phyloP scores from a whole-genome alignment of 2,888 invertebrate genomes.

The Ecliptopera silaceata region DNA sequence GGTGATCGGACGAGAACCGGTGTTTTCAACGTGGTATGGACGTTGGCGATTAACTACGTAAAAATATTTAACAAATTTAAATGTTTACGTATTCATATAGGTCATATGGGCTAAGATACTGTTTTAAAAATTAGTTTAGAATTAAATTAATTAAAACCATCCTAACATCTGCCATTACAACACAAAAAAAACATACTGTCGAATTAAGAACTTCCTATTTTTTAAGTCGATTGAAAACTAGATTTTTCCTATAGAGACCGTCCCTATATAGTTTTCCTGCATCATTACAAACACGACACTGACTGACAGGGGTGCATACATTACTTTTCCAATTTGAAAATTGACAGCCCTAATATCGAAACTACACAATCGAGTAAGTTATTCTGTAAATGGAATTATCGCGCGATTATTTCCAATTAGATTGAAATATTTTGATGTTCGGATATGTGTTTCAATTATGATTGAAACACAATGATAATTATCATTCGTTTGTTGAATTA shows the following conservation, averaged over 20 bases:
- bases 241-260: background rate
- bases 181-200: too few relatives aligned
- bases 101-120: too few relatives aligned
- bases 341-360: slow-evolving; percentile 75
- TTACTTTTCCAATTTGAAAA: slow-evolving; percentile 77
- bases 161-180: too few relatives aligned
- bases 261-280: background rate
- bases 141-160: too few relatives aligned
- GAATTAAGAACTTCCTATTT: too few relatives aligned
- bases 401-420: slow-evolving; percentile 76
- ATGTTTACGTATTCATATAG: too few relatives aligned
- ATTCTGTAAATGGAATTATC: slow-evolving; percentile 62
- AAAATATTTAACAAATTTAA: too few relatives aligned
- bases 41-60: slow-evolving; percentile 12
- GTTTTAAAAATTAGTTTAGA: too few relatives aligned
- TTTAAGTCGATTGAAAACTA: too few relatives aligned
- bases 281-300: slow-evolving; percentile 41
- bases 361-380: slow-evolving; percentile 60
- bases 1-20: slow-evolving; percentile 76
- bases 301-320: slow-evolving; percentile 68
- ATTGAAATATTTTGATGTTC: slow-evolving; percentile 53
- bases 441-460: slow-evolving; percentile 31
- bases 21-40: slow-evolving; percentile 40
- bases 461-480: too few relatives aligned
- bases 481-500: slow-evolving; percentile 14